Conservation (phyloP, 2,888 invertebrate genomes). For the Camponotus fellah region DNA sequence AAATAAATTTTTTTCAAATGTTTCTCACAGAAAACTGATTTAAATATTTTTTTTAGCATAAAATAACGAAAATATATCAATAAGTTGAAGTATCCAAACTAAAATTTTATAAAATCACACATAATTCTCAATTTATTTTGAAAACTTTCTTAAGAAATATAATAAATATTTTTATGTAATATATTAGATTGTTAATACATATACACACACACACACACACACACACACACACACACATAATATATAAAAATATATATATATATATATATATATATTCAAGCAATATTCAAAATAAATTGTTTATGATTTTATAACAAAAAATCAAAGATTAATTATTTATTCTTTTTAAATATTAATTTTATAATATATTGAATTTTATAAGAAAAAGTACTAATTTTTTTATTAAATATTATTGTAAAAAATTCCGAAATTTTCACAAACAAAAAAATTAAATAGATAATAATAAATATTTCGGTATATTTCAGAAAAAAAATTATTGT, state of each 20-base stretch:
- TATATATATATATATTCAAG: not conserved
- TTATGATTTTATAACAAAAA: not conserved
- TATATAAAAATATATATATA: too few relatives aligned
- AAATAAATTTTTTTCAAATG: not conserved
- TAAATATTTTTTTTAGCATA: not conserved
- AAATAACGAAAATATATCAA: slow-evolving; percentile 15
- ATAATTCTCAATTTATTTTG: slow-evolving; percentile 1
- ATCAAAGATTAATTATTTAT: not conserved
- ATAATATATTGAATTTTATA: not conserved
- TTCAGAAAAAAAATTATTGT: not conserved
- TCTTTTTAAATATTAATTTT: not conserved
- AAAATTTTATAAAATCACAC: not conserved
- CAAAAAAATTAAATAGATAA: not conserved
- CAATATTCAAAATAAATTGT: not conserved
- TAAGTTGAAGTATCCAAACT: not conserved
- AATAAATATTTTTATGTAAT: slow-evolving; percentile 27
- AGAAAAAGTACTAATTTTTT: not conserved
- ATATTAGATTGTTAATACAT: slow-evolving; percentile 9
- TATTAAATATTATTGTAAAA: not conserved
- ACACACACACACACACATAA: too few relatives aligned
- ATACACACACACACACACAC: too few relatives aligned
- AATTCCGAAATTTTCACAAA: not conserved
- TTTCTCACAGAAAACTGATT: not conserved
- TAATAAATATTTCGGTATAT: not conserved
- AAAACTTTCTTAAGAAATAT: not conserved